Percentiles rank a stretch among this genome's conserved stretches.
Conservation (phyloP, 1,140 invertebrate genomes). For the Stratiolaelaps scimitus region DNA sequence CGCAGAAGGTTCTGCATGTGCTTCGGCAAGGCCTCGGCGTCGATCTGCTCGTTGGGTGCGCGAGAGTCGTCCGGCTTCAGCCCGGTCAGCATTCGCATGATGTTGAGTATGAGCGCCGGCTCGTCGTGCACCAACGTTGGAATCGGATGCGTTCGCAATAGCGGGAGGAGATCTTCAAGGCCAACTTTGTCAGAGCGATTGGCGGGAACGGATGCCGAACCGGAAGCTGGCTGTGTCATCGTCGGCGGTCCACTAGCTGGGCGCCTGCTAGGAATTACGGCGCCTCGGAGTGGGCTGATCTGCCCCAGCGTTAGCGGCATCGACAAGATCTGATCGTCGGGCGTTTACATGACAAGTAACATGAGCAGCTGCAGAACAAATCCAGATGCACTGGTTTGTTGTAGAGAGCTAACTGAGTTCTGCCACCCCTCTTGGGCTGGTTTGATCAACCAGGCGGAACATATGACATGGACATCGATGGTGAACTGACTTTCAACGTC, state of each 20-base stretch:
- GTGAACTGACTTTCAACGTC: no score
- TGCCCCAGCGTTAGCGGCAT: not conserved
- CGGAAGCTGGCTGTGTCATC: no score
- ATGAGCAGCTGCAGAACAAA: no score
- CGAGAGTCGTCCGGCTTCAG: not conserved
- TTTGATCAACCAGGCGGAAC: no score
- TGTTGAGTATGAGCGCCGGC: conserved; percentile 12
- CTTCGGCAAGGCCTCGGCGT: not conserved
- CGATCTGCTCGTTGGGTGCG: not conserved
- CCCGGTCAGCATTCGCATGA: conserved; percentile 2
- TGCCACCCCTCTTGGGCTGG: no score
- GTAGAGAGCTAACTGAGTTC: no score
- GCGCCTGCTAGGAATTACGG: not conserved
- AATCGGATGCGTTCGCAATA: not conserved
- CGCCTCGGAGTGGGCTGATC: not conserved
- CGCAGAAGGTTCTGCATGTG: not conserved
- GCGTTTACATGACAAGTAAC: no score
- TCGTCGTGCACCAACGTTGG: not conserved
- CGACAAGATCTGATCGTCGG: not conserved
- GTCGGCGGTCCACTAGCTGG: not conserved
- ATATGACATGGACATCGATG: no score
- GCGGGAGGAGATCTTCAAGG: not conserved
- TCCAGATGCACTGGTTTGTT: no score
- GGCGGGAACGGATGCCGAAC: no score
- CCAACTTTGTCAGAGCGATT: no score